Evolutionary conservation across 2,797 vertebrate genomes (phyloP).

Genomic region (Serranus cabrilla): DNA sequence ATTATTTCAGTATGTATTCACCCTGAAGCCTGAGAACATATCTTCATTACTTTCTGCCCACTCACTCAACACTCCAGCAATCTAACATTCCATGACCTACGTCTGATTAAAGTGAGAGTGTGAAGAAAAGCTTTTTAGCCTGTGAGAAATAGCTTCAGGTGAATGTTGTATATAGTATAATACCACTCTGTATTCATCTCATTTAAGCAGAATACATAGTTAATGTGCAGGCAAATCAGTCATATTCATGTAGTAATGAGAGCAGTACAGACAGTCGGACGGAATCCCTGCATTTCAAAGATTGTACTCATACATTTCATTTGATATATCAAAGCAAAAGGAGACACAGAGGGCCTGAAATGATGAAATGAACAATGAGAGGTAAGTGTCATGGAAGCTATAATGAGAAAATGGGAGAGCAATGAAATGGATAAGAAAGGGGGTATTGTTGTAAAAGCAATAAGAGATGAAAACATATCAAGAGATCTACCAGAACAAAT

Average conservation of each 20-base stretch:
- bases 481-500: slow-evolving; percentile 8
- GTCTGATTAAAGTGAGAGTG: slow-evolving; percentile 31
- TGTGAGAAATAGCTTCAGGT: slow-evolving; percentile 13
- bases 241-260: slow-evolving; percentile 28
- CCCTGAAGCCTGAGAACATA: slow-evolving; percentile 14
- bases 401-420: slow-evolving; percentile 37
- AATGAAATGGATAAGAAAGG: slow-evolving; percentile 43
- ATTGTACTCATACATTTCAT: slow-evolving; percentile 41
- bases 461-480: slow-evolving; percentile 17
- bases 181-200: slow-evolving; percentile 24
- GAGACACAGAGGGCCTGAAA: slow-evolving; percentile 15
- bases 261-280: neutral
- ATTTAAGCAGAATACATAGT: slow-evolving; percentile 32
- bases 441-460: slow-evolving; percentile 32
- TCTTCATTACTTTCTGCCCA: slow-evolving; percentile 31
- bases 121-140: slow-evolving; percentile 15
- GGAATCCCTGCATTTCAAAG: slow-evolving; percentile 38
- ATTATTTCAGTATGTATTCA: slow-evolving; percentile 10
- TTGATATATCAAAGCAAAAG: slow-evolving; percentile 39
- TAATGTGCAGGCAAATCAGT: slow-evolving; percentile 29
- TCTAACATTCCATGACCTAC: slow-evolving; percentile 1
- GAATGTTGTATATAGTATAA: neutral
- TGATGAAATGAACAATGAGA: slow-evolving; percentile 36
- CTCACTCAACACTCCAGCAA: slow-evolving; percentile 12
- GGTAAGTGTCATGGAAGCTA: slow-evolving; percentile 12